Conservation (phyloP, 64 coral and sea anemone species). For the Hydrozoanthus tunicans region DNA sequence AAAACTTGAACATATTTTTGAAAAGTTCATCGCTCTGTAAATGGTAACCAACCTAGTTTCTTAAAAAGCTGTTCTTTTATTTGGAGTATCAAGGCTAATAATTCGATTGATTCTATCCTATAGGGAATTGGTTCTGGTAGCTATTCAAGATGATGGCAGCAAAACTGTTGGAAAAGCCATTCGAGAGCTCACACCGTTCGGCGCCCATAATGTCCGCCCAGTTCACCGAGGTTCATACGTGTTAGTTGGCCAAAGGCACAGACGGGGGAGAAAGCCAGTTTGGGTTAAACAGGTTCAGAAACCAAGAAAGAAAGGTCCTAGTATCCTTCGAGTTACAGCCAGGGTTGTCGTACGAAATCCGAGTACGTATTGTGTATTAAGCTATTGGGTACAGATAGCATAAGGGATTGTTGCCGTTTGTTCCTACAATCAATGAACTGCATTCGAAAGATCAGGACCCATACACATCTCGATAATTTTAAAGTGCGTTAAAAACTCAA, state of each 20-base stretch:
- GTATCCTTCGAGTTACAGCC: slow-evolving; percentile 10
- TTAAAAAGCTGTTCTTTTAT: background rate
- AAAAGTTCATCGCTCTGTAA: too few relatives aligned
- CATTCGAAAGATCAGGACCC: too few relatives aligned
- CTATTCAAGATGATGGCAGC: slow-evolving; percentile 56
- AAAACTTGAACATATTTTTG: too few relatives aligned
- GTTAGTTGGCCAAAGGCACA: slow-evolving; percentile 28
- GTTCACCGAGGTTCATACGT: slow-evolving; percentile 45
- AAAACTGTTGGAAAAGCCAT: slow-evolving; percentile 48
- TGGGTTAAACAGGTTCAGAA: slow-evolving; percentile 57
- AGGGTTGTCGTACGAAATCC: slow-evolving; percentile 1
- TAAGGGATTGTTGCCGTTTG: too few relatives aligned
- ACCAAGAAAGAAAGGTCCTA: slow-evolving; percentile 34
- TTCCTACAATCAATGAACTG: too few relatives aligned
- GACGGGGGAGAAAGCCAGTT: slow-evolving; percentile 11
- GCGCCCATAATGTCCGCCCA: slow-evolving; percentile 19
- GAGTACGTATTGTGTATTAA: background rate
- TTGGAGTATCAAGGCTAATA: background rate
- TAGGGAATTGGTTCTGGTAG: slow-evolving; percentile 52
- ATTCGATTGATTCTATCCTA: background rate
- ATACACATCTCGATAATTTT: too few relatives aligned
- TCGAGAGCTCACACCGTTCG: slow-evolving; percentile 13
- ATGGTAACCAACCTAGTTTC: background rate
- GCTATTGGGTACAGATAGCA: too few relatives aligned
- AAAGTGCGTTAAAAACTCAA: too few relatives aligned